phyloP scores from a whole-genome alignment of 2,888 invertebrate species.

The Abrostola tripartita region DNA sequence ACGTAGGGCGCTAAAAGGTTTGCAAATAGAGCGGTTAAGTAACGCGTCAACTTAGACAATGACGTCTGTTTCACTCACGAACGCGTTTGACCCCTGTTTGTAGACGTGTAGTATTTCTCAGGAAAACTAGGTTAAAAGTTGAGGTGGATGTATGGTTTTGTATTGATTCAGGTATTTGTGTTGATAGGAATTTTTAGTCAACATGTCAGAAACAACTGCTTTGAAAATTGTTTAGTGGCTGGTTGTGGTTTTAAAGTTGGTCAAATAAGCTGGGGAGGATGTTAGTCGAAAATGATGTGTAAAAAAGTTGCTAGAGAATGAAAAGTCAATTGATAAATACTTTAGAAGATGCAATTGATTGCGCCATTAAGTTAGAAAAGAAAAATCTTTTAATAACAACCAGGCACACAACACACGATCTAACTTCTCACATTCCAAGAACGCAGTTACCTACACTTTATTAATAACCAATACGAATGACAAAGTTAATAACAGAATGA shows the following conservation, averaged over 20 bases:
- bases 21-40: constrained; percentile 84
- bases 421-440: background rate
- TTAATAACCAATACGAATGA: constrained; percentile 29
- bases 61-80: constrained; percentile 73
- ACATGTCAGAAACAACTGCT: no score
- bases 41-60: constrained; percentile 84
- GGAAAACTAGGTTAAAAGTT: constrained; percentile 42
- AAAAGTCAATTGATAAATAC: no score
- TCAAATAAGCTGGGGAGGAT: no score
- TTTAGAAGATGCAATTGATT: no score
- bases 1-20: constrained; percentile 85
- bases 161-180: constrained; percentile 1
- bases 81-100: constrained; percentile 68
- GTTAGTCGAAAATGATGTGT: no score
- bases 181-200: background rate
- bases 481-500: constrained; percentile 48
- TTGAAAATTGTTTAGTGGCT: no score
- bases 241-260: no score
- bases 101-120: constrained; percentile 48
- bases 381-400: background rate
- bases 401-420: constrained; percentile 13
- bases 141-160: background rate
- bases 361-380: no score
- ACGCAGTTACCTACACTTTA: constrained; percentile 19
- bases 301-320: no score